These are phyloP conservation scores for Mycetomoellerius zeteki DNA, from an alignment of 1,140 invertebrate species.

Conservation along the genomic window DNA sequence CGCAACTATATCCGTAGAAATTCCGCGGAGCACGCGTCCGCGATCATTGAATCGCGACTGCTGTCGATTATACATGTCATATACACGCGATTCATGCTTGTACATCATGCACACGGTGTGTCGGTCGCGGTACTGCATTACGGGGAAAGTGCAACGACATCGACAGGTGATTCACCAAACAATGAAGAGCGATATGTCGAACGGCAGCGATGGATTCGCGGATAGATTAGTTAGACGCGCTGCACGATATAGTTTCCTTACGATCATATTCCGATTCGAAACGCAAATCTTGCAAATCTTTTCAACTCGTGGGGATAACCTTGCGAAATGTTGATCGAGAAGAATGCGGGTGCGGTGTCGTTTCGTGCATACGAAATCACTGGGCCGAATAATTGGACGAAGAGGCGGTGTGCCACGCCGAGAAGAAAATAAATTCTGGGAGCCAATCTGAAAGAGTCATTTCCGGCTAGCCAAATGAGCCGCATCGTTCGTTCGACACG, in stretches of 20 bases:
- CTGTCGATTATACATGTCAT: slow-evolving; percentile 23
- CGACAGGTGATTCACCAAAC: slow-evolving; percentile 29
- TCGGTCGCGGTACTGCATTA: not conserved
- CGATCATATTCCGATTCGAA: not conserved
- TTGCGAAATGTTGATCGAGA: slow-evolving; percentile 21
- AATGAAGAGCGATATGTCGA: slow-evolving; percentile 6
- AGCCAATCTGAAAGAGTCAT: slow-evolving; percentile 26
- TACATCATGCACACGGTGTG: slow-evolving; percentile 15
- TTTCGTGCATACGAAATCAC: slow-evolving; percentile 34
- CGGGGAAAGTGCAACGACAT: slow-evolving; percentile 42
- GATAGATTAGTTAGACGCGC: slow-evolving; percentile 25
- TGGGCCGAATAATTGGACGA: slow-evolving; percentile 38
- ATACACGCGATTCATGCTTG: slow-evolving; percentile 13
- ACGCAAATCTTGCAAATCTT: not conserved
- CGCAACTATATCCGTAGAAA: not conserved
- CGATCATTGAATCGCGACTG: slow-evolving; percentile 16
- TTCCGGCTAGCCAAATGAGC: slow-evolving; percentile 39
- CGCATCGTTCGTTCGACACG: slow-evolving; percentile 18
- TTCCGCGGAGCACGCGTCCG: slow-evolving; percentile 13
- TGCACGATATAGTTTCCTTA: not conserved
- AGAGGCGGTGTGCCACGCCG: not conserved
- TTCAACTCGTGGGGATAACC: not conserved
- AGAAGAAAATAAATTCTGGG: slow-evolving; percentile 51
- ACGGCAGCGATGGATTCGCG: slow-evolving; percentile 13
- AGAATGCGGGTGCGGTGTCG: not conserved